A percentile compares a stretch with the other conserved stretches of the same genome.
phyloP scores from a whole-genome alignment of 2,888 invertebrate genomes.

The Coleophora deauratella region DNA sequence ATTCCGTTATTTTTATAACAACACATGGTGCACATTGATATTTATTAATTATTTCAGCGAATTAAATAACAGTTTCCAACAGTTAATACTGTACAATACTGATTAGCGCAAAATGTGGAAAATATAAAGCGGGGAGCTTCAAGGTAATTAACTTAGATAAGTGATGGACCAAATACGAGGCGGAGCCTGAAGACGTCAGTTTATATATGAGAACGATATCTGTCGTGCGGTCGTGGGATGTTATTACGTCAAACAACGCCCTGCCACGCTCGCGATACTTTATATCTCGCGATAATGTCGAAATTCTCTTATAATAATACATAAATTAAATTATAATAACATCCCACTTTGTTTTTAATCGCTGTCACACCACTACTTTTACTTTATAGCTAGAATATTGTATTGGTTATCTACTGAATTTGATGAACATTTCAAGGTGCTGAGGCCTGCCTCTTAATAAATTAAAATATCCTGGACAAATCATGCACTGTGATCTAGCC shows the following conservation, averaged over 20 bases:
- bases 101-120: slow-evolving; percentile 34
- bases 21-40: slow-evolving; percentile 49
- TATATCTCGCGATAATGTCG: slow-evolving; percentile 60
- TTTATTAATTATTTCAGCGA: slow-evolving; percentile 12
- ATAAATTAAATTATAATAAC: slow-evolving; percentile 38
- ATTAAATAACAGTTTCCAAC: slow-evolving; percentile 16
- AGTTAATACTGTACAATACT: slow-evolving; percentile 20
- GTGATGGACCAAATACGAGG: slow-evolving; percentile 62
- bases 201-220: slow-evolving; percentile 69
- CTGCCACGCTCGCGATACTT: slow-evolving; percentile 54
- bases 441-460: no score
- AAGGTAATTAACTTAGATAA: slow-evolving; percentile 70
- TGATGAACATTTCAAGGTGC: no score
- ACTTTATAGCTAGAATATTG: no score
- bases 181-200: slow-evolving; percentile 52
- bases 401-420: no score
- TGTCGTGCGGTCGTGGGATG: slow-evolving; percentile 39
- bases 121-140: slow-evolving; percentile 49
- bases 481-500: no score
- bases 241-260: slow-evolving; percentile 73
- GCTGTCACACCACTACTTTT: no score
- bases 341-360: slow-evolving; percentile 14
- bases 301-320: slow-evolving; percentile 31
- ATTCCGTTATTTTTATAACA: slow-evolving; percentile 62
- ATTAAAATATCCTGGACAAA: no score